Percentiles rank a stretch among this genome's conserved stretches.
Evolutionary conservation across 1,140 invertebrate genomes (phyloP).

Genomic region (Formica selysi): DNA sequence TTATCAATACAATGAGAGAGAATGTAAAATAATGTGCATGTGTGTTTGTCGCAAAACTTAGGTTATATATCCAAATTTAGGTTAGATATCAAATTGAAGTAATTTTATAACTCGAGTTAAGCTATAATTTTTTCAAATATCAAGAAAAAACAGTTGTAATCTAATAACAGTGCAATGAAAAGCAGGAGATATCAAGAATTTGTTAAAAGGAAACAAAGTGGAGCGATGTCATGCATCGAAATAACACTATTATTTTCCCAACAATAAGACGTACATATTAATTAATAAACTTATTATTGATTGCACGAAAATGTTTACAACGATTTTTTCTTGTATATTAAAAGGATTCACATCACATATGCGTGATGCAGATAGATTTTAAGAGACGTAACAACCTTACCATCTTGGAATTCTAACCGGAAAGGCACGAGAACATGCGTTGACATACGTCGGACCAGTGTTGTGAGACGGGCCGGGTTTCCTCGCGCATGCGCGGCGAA

Average conservation of each 20-base stretch:
- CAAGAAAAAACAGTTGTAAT: neutral
- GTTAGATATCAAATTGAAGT: neutral
- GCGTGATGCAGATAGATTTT: slow-evolving; percentile 78
- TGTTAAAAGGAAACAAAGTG: neutral
- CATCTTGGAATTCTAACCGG: slow-evolving; percentile 79
- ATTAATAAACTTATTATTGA: slow-evolving; percentile 50
- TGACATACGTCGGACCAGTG: neutral
- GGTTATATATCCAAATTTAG: slow-evolving; percentile 30
- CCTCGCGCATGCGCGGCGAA: too few relatives aligned
- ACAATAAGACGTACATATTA: slow-evolving; percentile 24
- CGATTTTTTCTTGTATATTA: slow-evolving; percentile 54
- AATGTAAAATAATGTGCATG: neutral
- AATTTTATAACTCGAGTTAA: neutral
- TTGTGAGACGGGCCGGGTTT: too few relatives aligned
- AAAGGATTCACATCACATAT: slow-evolving; percentile 9
- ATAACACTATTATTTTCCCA: neutral
- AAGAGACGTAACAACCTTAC: slow-evolving; percentile 74
- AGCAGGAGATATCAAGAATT: neutral
- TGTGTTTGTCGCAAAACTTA: neutral
- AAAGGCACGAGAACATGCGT: slow-evolving; percentile 69
- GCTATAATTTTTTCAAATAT: neutral
- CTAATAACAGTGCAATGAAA: neutral
- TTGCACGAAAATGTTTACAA: slow-evolving; percentile 46
- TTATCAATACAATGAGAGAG: neutral
- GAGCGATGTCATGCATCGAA: neutral